Percentiles rank a stretch among this genome's conserved stretches.
Conservation (phyloP, 1,140 invertebrate species). For the Coenobita brevimanus region DNA sequence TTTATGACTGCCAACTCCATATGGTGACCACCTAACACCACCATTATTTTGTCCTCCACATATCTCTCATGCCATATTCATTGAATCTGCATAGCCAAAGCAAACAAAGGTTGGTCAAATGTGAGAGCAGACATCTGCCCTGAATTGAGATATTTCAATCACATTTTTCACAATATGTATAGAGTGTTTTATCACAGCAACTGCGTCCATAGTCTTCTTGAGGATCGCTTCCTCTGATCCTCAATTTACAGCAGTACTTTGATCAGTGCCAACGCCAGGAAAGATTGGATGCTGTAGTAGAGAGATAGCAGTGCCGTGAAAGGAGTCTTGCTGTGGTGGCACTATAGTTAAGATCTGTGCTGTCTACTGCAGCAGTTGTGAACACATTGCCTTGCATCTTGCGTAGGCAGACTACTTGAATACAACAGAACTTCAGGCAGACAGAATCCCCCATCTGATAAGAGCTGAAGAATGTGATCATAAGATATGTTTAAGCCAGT, state of each 20-base stretch:
- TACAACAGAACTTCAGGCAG: not conserved
- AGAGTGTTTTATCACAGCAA: not conserved
- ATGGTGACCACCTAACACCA: not conserved
- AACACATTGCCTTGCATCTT: not conserved
- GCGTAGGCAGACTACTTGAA: not conserved
- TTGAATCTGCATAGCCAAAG: not conserved
- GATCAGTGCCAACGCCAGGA: too few relatives aligned
- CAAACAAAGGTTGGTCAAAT: too few relatives aligned
- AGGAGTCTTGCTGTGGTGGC: not conserved
- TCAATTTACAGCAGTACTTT: too few relatives aligned
- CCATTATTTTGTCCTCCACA: not conserved
- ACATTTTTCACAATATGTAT: not conserved
- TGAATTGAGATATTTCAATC: not conserved
- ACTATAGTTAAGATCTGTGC: too few relatives aligned
- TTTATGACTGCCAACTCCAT: not conserved
- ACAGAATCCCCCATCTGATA: not conserved
- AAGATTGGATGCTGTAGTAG: not conserved
- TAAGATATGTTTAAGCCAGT: not conserved
- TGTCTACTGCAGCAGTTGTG: not conserved
- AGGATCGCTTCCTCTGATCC: not conserved
- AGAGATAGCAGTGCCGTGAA: constrained; percentile 1
- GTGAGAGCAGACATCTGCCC: not conserved
- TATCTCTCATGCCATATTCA: constrained; percentile 6
- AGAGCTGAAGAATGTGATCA: constrained; percentile 9
- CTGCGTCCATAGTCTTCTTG: too few relatives aligned